phyloP scores from a whole-genome alignment of 2,113 vertebrate species.

The Opisthocomus hoazin region DNA sequence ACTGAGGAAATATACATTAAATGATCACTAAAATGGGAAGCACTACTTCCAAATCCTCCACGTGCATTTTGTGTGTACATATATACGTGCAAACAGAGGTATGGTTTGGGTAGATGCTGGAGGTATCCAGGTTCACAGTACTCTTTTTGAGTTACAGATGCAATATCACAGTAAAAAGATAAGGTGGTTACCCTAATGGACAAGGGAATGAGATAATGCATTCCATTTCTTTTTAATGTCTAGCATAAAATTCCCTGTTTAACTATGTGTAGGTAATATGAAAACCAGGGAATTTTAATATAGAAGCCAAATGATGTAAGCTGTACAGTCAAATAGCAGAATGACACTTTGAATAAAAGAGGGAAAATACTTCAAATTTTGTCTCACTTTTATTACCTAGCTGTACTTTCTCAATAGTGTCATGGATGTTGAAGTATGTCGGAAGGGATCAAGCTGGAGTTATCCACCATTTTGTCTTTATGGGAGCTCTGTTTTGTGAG shows the following conservation, averaged over 20 bases:
- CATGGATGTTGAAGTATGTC: neutral
- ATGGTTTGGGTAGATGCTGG: neutral
- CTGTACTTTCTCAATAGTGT: neutral
- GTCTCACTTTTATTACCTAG: neutral
- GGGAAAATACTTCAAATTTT: neutral
- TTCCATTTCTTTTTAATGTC: neutral
- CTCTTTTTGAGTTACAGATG: neutral
- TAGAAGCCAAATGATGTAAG: neutral
- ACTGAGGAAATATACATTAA: neutral
- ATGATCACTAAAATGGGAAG: neutral
- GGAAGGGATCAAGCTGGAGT: neutral
- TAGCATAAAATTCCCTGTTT: neutral
- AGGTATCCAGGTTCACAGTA: neutral
- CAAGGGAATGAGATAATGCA: neutral
- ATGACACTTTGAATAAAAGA: neutral
- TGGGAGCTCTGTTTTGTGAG: neutral
- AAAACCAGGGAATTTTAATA: neutral
- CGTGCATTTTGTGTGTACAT: accelerated
- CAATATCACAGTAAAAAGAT: neutral
- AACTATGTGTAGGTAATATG: neutral
- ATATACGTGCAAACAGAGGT: neutral
- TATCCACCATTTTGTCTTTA: neutral
- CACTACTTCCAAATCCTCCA: neutral
- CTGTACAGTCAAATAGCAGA: neutral
- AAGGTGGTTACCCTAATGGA: neutral